Base-by-base conservation (phyloP, 2,888 invertebrate species). In the Malacosoma neustria region DNA sequence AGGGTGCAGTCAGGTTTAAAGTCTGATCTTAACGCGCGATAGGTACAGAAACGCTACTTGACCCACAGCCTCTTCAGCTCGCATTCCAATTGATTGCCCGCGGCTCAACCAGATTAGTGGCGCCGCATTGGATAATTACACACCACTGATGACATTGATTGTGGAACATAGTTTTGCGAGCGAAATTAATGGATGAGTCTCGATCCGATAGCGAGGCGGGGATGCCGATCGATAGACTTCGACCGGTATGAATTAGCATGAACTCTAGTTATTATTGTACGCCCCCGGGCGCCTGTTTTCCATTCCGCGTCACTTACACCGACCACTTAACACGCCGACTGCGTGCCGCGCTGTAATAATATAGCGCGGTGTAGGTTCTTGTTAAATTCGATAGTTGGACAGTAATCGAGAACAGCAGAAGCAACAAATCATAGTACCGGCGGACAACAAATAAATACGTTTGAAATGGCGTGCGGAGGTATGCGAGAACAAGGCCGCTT, bases 401-500 rank as follows among this genome's bases (percentile, higher is more conserved):
- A 41, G 41, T 39, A 38, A 42, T 43, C 39, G 43, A 46, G 40
- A 46, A 43, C 39, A 42, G 42, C 48, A 41, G 42, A 42, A 58
- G 56, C 53, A 44, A 64, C 64, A 64, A 62, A 68, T 68, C 63
- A 65, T 54, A 45, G 59, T 57, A 57, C 54, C 40, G 60, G 61
- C 59, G 58, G 68, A 72, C 67, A 68, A 61, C 61, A 57, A 71
- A 67, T 70, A 66, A 71, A 72, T 69, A 61, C 5, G 62, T 52
- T 60, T 66, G 59, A 64, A 65, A 66, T 68, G 68, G 65, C 64
- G 70, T 70, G 62, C 65, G 58, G 58, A 42, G 71, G 74, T 72
- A 75, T 74, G 69, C 62, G 65, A 61, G 67, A 79, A 80, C 80
- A 84, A 84, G 84, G 84, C 69, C 84, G 66, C 56, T 44, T 51